A percentile compares a stretch with the other conserved stretches of the same genome.
phyloP scores from a whole-genome alignment of 2,113 vertebrate species.

The Regulus satrapa region DNA sequence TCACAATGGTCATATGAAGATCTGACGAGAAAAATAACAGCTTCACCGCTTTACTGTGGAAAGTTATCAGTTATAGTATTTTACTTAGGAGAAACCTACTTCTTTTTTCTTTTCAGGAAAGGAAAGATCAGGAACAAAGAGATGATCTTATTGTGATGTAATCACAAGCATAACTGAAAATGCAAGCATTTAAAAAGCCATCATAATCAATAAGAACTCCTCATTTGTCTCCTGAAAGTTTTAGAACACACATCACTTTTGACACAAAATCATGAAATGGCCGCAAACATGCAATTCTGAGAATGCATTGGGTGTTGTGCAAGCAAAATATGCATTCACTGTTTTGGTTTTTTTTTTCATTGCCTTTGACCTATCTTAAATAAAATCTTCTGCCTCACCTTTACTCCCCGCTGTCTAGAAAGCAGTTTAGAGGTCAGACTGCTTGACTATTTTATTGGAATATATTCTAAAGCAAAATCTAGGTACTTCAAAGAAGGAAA shows the following conservation, averaged over 20 bases:
- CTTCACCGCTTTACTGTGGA: background rate
- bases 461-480: background rate
- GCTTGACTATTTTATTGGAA: background rate
- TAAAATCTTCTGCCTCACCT: background rate
- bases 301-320: background rate
- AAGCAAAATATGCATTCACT: background rate
- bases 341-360: background rate
- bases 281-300: background rate
- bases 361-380: background rate
- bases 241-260: background rate
- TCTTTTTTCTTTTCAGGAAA: background rate
- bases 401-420: background rate
- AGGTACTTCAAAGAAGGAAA: background rate
- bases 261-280: background rate
- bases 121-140: background rate
- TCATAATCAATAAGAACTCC: background rate
- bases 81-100: background rate
- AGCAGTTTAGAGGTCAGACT: background rate
- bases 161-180: background rate
- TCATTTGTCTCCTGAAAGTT: background rate
- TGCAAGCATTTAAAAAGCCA: background rate
- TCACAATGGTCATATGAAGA: background rate
- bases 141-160: background rate
- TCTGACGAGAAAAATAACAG: background rate
- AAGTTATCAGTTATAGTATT: background rate